Base-by-base conservation (phyloP, 1,140 invertebrate species). In the Drosophila hydei region DNA sequence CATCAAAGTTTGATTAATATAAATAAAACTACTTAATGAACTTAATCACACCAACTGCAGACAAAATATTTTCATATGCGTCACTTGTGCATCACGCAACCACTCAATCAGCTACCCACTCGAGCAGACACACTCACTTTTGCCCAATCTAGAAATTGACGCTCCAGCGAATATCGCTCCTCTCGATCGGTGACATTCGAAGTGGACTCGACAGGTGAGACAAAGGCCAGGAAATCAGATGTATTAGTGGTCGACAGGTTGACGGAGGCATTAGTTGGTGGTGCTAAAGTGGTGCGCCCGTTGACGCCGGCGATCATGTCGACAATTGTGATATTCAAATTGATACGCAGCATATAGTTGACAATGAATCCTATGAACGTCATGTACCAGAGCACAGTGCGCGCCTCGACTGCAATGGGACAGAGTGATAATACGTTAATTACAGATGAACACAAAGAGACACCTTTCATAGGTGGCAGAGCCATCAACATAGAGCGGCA, bases 301-400 rank as follows among this genome's bases (percentile, higher is more conserved):
- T 54, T 72, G 40, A 72, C 73, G 33, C 51, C 61, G 42, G 93
- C 91, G 0, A 96, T 94, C 96, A 98, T 98, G 16, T 95, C 95
- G 9, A 97, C 96, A 63, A 97, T 96, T 8, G 96, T 96, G n/a
- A 97, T 95, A 79, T 96, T 97, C 11, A 97, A 91, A 90, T 97
- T 97, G 18, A 96, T 95, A 21, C 96, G 92, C 52, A 97, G 92
- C 92, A 96, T 95, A 83, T 97, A 97, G 74, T 97, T 95, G 27
- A 96, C 93, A 4, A 94, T 94, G 67, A 96, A 96, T 4, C 96
- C 96, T 61, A 93, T 92, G 77, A 97, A 97, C 1, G 94, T 93
- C 73, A 95, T 75, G 59, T 93, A 92, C 95, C 95, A 95, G 4
- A 95, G 87, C 9, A 95, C 93, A 8, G 91, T 92, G 18, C 92